Evolutionary conservation across 2,797 vertebrate genomes (phyloP).

Genomic region (Fistularia tabacaria): DNA sequence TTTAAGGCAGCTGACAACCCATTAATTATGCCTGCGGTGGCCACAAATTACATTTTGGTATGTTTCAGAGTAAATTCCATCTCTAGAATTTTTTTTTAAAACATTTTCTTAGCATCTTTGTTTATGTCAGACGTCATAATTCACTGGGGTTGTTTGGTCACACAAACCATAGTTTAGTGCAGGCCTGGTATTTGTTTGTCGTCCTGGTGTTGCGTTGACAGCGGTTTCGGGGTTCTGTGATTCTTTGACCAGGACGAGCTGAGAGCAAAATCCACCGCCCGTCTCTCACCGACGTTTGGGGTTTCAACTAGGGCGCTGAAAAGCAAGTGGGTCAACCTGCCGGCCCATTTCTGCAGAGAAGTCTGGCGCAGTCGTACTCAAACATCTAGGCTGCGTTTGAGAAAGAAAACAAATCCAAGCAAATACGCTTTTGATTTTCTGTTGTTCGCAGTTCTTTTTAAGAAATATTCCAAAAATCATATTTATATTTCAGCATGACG

Average conservation of each 20-base stretch:
- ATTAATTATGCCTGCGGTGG: slow-evolving; percentile 43
- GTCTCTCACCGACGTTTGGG: slow-evolving; percentile 28
- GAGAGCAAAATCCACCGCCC: slow-evolving; percentile 20
- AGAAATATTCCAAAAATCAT: slow-evolving; percentile 5
- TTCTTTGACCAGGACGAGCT: neutral
- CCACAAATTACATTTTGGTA: slow-evolving; percentile 51
- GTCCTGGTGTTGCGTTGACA: slow-evolving; percentile 2
- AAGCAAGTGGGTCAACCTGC: slow-evolving; percentile 55
- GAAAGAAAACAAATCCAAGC: no score
- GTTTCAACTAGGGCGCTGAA: slow-evolving; percentile 54
- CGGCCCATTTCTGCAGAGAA: slow-evolving; percentile 45
- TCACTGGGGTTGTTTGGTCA: slow-evolving; percentile 13
- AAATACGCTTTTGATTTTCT: slow-evolving; percentile 5
- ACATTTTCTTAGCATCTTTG: slow-evolving; percentile 24
- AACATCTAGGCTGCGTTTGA: no score
- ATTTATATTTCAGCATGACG: neutral
- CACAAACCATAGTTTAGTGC: slow-evolving; percentile 8
- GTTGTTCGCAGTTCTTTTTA: slow-evolving; percentile 8
- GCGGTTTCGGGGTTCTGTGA: neutral
- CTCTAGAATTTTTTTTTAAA: slow-evolving; percentile 6
- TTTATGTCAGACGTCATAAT: slow-evolving; percentile 17
- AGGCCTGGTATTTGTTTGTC: slow-evolving; percentile 5
- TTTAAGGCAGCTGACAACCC: slow-evolving; percentile 48
- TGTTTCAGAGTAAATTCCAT: slow-evolving; percentile 34
- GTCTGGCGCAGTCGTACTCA: slow-evolving; percentile 39